These are phyloP conservation scores for Lamellibrachia columna DNA, from an alignment of 2,888 invertebrate genomes.

Conservation along the genomic window DNA sequence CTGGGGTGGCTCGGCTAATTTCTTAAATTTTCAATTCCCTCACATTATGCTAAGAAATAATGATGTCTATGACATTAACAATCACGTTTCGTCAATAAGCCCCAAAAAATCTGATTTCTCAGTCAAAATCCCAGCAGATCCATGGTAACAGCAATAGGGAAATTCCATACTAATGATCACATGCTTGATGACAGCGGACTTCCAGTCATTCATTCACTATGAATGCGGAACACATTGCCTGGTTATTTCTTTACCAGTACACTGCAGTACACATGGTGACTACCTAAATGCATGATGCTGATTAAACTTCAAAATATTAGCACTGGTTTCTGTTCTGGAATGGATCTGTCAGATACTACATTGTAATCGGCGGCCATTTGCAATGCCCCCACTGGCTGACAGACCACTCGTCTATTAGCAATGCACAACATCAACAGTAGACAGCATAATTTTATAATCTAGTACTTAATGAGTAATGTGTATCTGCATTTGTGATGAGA, in stretches of 20 bases:
- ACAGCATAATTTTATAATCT: neutral
- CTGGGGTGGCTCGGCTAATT: neutral
- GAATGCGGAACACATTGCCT: neutral
- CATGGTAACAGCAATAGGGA: neutral
- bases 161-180: neutral
- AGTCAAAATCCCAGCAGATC: neutral
- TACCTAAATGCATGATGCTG: neutral
- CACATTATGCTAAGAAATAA: neutral
- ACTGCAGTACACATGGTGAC: neutral
- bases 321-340: neutral
- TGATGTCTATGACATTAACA: neutral
- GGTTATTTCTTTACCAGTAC: neutral
- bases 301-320: conserved; percentile 5
- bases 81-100: neutral
- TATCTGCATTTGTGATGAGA: neutral
- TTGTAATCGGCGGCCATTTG: neutral
- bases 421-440: neutral
- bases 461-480: neutral
- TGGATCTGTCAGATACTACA: neutral
- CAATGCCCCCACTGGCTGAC: neutral
- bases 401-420: neutral
- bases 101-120: neutral
- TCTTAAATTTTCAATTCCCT: neutral
- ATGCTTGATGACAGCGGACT: neutral
- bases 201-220: neutral